Base-by-base conservation (phyloP, 1,140 invertebrate genomes). In the Ericerus pela region DNA sequence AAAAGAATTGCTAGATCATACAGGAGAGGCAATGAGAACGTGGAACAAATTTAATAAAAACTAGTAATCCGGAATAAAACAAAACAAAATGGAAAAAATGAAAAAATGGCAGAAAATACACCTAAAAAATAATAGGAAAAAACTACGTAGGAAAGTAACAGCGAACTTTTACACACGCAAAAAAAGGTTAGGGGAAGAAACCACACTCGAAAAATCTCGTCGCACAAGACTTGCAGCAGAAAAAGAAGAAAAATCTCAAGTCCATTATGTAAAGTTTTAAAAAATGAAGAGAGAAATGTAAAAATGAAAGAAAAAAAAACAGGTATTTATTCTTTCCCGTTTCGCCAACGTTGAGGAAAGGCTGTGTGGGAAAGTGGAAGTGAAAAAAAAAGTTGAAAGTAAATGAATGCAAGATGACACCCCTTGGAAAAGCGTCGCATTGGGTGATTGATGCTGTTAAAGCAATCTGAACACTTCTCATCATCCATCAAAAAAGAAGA, bases 371-470 rank as follows among this genome's bases (percentile, higher is more conserved):
- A 14, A 47, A 47, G 26, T 24, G 5, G 4, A 24, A 47, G 41
- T 12, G 14, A 47, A 24, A 22, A 47, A 6, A 38, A 18, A 18
- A 4, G 12, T 8, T 24, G 26, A 20, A 47, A 47, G 16, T 47
- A 47, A 47, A 47, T 47, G 41, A 47, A 47, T 47, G 41, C 41
- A 47, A 47, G 41, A 47, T 47, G 41, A 47, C 41, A 47, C 41
- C 41, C 41, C 26, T 47, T n/a, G n/a, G 41, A 47, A 47, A 47
- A 47, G 41, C 41, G 26, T 24, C 16, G 16, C 16, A 47, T 24
- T 2, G 41, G 26, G 41, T 47, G 41, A 47, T 47, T 47, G 41
- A 47, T 47, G 41, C 41, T 47, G 41, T 47, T 47, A 47, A 47
- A 47, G 41, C 41, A 47, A 47, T 47, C 41, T 47, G 41, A 47